These are phyloP conservation scores for Clivina fossor DNA, from an alignment of 2,888 invertebrate genomes.

Conservation along the genomic window DNA sequence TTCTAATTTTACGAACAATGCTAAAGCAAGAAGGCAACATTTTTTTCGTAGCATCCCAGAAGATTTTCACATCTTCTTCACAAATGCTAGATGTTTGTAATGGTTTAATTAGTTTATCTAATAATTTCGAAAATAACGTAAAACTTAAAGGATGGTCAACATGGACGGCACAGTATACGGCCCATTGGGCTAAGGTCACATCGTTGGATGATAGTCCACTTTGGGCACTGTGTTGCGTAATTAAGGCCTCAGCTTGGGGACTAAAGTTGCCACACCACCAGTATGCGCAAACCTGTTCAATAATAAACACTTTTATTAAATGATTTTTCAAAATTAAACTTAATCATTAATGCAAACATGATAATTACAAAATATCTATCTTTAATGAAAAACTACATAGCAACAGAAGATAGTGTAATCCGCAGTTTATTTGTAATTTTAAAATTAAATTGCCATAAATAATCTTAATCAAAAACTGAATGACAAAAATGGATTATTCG, in stretches of 20 bases:
- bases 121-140: slow-evolving; percentile 71
- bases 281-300: slow-evolving; percentile 64
- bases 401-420: too few relatives aligned
- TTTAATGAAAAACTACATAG: too few relatives aligned
- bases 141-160: slow-evolving; percentile 83
- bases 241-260: slow-evolving; percentile 76
- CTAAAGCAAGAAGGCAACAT: slow-evolving; percentile 76
- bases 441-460: too few relatives aligned
- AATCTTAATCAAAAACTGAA: too few relatives aligned
- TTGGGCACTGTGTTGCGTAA: slow-evolving; percentile 93
- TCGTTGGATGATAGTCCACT: slow-evolving; percentile 77
- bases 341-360: too few relatives aligned
- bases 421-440: too few relatives aligned
- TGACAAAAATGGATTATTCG: too few relatives aligned
- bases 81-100: slow-evolving; percentile 50
- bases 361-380: too few relatives aligned
- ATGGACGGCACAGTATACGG: slow-evolving; percentile 75
- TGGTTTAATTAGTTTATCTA: slow-evolving; percentile 66
- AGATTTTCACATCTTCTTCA: slow-evolving; percentile 67
- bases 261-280: slow-evolving; percentile 89
- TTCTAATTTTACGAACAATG: slow-evolving; percentile 73
- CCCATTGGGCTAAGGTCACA: slow-evolving; percentile 74
- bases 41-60: slow-evolving; percentile 80
- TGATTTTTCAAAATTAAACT: too few relatives aligned
- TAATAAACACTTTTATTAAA: too few relatives aligned